Base-by-base conservation (phyloP, 2,888 invertebrate species). In the Macrosoma leucophasiata region DNA sequence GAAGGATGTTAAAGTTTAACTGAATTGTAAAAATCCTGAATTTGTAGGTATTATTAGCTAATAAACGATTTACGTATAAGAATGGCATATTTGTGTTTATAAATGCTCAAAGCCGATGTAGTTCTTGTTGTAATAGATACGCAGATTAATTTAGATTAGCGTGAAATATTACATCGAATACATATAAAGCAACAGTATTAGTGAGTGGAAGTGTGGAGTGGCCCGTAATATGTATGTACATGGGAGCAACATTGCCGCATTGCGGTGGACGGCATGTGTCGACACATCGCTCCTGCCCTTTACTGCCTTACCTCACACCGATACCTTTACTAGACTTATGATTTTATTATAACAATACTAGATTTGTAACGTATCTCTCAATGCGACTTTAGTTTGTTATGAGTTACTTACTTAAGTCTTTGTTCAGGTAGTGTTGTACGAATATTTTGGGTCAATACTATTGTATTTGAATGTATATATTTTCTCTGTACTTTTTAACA, bases 271-370 rank as follows among this genome's bases (percentile, higher is more conserved):
- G 65, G 60, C 74, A 65, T 69, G 64, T 76, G 78, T 73, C 76
- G 72, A 76, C 76, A 78, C 67, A 77, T 74, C 71, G 70, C 69
- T 73, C 60, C 62, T 75, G 75, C 76, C 75, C 75, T 78, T 79
- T 74, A 62, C 69, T 59, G 62, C 48, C 51, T 45, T 43, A 54
- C 40, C 54, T 58, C 58, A 62, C 58, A 62, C 55, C 52, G 60
- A 62, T 65, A 62, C 53, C 54, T 63, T 60, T 59, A 56, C 57
- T 50, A 47, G 38, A 55, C 36, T 43, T 33, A 36, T 41, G 33
- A 30, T 31, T 29, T 27, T 29, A 28, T 19, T 31, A 11, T 32
- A 36, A 29, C 26, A 22, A 26, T 21, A 35, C 27, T 24, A 29
- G 11, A 30, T 24, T 33, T 36, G 23, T 29, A 21, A 10, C 22